Base-by-base conservation (phyloP, 2,797 vertebrate species). In the Scarus forsteni region DNA sequence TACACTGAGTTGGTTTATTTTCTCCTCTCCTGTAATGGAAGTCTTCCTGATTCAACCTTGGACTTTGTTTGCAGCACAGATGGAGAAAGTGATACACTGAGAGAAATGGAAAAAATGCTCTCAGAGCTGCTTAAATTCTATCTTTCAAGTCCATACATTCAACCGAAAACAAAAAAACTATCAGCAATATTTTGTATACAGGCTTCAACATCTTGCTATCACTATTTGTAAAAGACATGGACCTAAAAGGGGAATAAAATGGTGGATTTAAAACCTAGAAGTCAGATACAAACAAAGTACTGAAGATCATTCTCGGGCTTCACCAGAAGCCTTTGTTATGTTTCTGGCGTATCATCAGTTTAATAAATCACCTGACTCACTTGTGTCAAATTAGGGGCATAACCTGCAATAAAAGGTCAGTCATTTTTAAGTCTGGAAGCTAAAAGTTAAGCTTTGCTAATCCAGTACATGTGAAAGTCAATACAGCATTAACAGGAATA, bases 21-120 rank as follows among this genome's bases (percentile, higher is more conserved):
- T 49, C 19, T 38, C 58, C 14, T 44, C 27, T 40, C 19, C 60
- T 58, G 35, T 46, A 59, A 69, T 44, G 39, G 13, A 61, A 70
- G 13, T 75, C 43, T 51, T 77, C 11, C 51, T 45, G 66, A 65
- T 56, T 67, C 42, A 53, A 61, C 48, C 65, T 70, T 49, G 44
- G 56, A 49, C 53, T 66, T 63, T 44, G 14, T 70, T 27, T 64
- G 48, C 50, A 27, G 38, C 16, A 27, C 57, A 6, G 52, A 60
- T 16, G 46, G 27, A 55, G 58, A 8, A 2, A 43, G 50, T 18
- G n/a, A 58, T 48, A 42, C 59, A 55, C 39, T 3, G 40, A 51
- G 49, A 56, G 36, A 18, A 66, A 39, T 39, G 19, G 60, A 8
- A 51, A 64, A 50, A n/a, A 45, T 35, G 48, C 54, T 16, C 15